Base-by-base conservation (phyloP, 2,797 vertebrate genomes). In the Sebastes baramenuke region DNA sequence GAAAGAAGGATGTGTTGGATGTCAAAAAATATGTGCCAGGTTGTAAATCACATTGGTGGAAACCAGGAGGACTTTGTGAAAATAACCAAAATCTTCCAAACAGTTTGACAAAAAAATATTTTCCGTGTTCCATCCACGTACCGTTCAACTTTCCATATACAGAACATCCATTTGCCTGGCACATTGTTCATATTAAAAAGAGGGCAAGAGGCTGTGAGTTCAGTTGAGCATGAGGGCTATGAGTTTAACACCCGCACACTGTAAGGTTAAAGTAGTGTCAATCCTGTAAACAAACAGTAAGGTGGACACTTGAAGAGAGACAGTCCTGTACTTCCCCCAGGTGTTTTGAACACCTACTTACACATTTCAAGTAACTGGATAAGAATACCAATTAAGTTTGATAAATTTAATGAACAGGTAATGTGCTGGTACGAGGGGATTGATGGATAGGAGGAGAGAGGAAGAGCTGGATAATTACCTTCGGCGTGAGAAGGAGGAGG, bases 401-500 rank as follows among this genome's bases (percentile, higher is more conserved):
- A n/a, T n/a, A 62, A 64, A 65, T 72, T 13, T 49, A 42, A 74
- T 76, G 52, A 70, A 8, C 20, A 34, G 27, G 70, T 18, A 62
- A 64, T 29, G 46, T 60, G 25, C 54, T 69, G n/a, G 29, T 73
- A 79, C 27, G 54, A 65, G 27, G 38, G 38, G 24, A 58, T 27
- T 82, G 82, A 88, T 62, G 30, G 64, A 55, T 66, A 49, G 62
- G 64, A 54, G 60, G 56, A 34, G 73, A 72, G 80, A 59, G 16
- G 84, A 76, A 70, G 62, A 61, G 54, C 66, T 69, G 79, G 64
- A 81, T 87, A 90, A 88, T 84, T 95, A 99, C 98, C 97, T 97
- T 90, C 97, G 96, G 67, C 95, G 96, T 82, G 98, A 99, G 84
- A 99, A 94, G 16, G 93, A 95, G 30, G 96, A 96, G 64, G 95